phyloP scores from a whole-genome alignment of 2,888 invertebrate genomes.

The Lasius fuliginosus region DNA sequence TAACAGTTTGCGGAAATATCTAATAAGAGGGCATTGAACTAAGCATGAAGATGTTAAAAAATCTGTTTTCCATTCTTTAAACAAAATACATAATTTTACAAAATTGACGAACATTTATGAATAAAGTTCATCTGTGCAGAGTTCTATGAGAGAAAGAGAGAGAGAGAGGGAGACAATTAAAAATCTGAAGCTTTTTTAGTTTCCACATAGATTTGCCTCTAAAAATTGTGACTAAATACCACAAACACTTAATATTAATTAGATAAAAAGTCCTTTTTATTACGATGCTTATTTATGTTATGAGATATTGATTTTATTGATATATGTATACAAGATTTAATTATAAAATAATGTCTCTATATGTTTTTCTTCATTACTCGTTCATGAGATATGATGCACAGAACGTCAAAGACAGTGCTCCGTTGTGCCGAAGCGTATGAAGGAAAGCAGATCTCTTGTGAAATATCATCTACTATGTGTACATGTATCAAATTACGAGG shows the following conservation, averaged over 20 bases:
- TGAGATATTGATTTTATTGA: conserved; percentile 1
- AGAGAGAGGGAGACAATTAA: neutral
- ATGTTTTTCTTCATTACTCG: neutral
- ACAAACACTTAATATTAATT: neutral
- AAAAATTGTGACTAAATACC: neutral
- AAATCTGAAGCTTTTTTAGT: neutral
- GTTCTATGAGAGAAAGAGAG: neutral
- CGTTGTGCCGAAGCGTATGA: conserved; percentile 66
- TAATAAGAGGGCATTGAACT: neutral
- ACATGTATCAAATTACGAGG: conserved; percentile 66
- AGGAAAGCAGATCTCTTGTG: conserved; percentile 70
- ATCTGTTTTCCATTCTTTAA: neutral
- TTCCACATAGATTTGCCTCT: neutral
- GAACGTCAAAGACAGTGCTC: conserved; percentile 61
- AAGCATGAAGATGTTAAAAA: neutral
- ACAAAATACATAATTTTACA: neutral
- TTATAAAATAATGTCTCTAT: conserved; percentile 8
- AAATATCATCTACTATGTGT: conserved; percentile 68
- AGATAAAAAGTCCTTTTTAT: neutral
- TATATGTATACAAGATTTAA: neutral
- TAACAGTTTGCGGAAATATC: neutral
- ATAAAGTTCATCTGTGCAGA: neutral
- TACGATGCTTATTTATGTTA: neutral
- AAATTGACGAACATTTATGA: neutral
- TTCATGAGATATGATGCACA: neutral